These are phyloP conservation scores for Ancistrus triradiatus DNA, from an alignment of 2,113 vertebrate species.

Conservation along the genomic window DNA sequence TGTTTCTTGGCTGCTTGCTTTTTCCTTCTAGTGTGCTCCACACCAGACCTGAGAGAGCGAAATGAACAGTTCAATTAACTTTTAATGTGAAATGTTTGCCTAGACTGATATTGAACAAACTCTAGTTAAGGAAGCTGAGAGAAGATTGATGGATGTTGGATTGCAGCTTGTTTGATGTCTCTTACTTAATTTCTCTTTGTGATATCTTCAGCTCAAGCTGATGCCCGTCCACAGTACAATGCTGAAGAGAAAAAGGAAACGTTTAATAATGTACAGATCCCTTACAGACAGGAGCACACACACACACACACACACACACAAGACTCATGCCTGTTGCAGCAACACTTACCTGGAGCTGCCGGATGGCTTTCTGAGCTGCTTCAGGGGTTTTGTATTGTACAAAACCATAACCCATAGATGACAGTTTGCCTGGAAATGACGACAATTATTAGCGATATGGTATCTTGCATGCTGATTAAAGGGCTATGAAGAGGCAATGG, in stretches of 20 bases:
- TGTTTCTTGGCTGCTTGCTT: conserved; percentile 83
- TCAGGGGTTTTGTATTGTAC: conserved; percentile 85
- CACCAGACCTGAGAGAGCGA: conserved; percentile 59
- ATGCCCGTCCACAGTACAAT: conserved; percentile 79
- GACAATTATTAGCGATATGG: background rate
- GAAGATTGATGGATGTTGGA: background rate
- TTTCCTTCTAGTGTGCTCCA: conserved; percentile 61
- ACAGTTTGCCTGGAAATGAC: conserved; percentile 68
- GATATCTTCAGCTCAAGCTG: conserved; percentile 89
- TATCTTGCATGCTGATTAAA: too few species aligned
- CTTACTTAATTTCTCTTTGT: conserved; percentile 82
- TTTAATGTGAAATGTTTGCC: background rate
- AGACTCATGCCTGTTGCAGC: background rate
- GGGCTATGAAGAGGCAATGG: too few species aligned
- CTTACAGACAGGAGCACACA: background rate
- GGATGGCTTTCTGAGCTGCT: conserved; percentile 86
- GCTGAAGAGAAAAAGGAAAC: conserved; percentile 61
- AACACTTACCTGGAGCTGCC: conserved; percentile 79
- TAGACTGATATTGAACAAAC: background rate
- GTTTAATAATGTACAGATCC: background rate
- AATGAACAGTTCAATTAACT: background rate
- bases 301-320: too few species aligned
- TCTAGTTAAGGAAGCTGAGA: background rate
- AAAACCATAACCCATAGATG: conserved; percentile 96
- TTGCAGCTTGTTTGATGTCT: conserved; percentile 6